Percentiles rank a stretch among this genome's conserved stretches.
These are phyloP conservation scores for Triplophysa bombifrons DNA, from an alignment of 2,797 vertebrate genomes.

Conservation along the genomic window DNA sequence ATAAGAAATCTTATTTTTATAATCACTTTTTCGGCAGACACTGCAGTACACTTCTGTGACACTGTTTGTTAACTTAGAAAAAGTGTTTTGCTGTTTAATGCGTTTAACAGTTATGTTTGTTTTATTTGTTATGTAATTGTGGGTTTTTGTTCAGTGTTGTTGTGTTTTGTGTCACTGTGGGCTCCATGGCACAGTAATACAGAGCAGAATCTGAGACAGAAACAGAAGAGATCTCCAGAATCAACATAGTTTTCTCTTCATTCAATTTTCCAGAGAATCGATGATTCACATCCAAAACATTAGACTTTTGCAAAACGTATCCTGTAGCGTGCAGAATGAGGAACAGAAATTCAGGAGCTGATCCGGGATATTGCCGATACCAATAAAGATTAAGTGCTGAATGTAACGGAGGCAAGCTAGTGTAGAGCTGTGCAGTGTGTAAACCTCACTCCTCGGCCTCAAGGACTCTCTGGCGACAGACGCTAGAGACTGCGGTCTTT, in stretches of 20 bases:
- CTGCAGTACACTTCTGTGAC: no score
- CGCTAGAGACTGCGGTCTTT: no score
- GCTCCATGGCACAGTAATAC: slow-evolving; percentile 27
- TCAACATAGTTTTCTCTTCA: background rate
- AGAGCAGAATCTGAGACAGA: background rate
- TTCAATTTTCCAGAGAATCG: slow-evolving; percentile 26
- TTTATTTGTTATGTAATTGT: no score
- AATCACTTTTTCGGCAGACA: no score
- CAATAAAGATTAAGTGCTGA: slow-evolving; percentile 10
- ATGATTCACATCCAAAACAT: background rate
- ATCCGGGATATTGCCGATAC: slow-evolving; percentile 26
- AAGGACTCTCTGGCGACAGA: no score
- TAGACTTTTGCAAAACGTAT: background rate
- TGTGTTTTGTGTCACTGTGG: slow-evolving; percentile 45
- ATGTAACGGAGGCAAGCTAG: no score
- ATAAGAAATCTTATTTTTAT: no score
- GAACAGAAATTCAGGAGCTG: slow-evolving; percentile 23
- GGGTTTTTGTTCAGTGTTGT: slow-evolving; percentile 29
- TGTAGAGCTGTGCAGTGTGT: no score
- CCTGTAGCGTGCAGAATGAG: background rate
- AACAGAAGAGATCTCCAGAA: slow-evolving; percentile 10
- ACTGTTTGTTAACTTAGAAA: no score
- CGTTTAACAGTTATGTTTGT: no score
- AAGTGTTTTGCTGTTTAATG: no score
- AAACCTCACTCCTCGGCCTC: no score